Evolutionary conservation across 2,113 vertebrate species (phyloP), one percentile per base, ranked within the genome.

Genomic region (Theropithecus gelada): DNA sequence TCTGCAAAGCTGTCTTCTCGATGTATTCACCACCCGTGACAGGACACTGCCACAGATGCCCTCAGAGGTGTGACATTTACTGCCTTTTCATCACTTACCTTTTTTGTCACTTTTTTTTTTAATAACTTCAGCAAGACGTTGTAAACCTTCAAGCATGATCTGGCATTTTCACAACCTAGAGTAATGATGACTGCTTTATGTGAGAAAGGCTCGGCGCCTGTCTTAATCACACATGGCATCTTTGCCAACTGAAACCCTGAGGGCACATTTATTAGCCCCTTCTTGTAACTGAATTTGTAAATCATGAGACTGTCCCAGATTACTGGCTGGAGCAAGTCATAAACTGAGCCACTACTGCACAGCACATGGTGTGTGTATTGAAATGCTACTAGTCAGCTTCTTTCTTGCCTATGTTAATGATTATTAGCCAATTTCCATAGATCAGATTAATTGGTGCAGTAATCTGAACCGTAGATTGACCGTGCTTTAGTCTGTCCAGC

Each of bases 91-190:
- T 96, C 57, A 40, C 68, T 76, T 90, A 52, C 32, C 17, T 35
- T 81, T 88, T 64, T 25, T 30, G 79, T 64, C 90, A 81, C 40
- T 95, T 97, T 75, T 95, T 97, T 75, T 88, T 2, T 8, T 68
- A 70, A 79, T 91, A 96, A 90, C 48, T 93, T 91, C 52, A 43
- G 32, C 97, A 97, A 97, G 93, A 97, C n/a, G 95, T 93, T 90
- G 48, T 43, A 93, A 90, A 98, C 88, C 82, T 76, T 70, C 35
- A 27, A 40, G 27, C 88, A 27, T 35, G 27, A 50, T 40, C 30
- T 48, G 70, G 30, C n/a, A 70, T 40, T 70, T 82, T 89, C 30
- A 43, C 27, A 80, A 1, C 43, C 86, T 43, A 27, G 20, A 40
- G 17, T 6, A 59, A 80, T 12, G n/a, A 20, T 45, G 11, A 12